Conservation (phyloP, 1,140 invertebrate species). For the Streblospio benedicti region DNA sequence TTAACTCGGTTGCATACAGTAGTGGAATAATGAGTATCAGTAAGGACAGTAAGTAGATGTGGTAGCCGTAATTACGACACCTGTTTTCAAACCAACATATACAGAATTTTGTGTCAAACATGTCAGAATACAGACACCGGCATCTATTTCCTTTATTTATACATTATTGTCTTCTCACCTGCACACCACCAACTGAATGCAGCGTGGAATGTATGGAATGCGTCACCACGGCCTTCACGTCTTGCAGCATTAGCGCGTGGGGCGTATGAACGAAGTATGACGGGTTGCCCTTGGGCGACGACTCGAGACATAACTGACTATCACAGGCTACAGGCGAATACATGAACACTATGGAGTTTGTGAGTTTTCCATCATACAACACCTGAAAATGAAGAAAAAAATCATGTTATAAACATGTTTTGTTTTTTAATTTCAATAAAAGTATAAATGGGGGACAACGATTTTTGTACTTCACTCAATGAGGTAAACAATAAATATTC, state of each 20-base stretch:
- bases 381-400: constrained; percentile 58
- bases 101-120: no score
- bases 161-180: constrained; percentile 55
- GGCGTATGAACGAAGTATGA: constrained; percentile 98
- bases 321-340: constrained; percentile 97
- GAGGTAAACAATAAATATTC: no score
- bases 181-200: constrained; percentile 97
- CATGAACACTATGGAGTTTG: constrained; percentile 94
- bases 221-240: constrained; percentile 97
- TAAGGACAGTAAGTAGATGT: no score
- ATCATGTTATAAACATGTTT: background rate
- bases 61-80: no score
- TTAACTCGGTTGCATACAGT: no score
- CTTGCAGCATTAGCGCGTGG: constrained; percentile 95
- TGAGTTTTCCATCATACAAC: constrained; percentile 95
- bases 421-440: no score
- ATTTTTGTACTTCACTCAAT: no score
- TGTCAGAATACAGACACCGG: no score
- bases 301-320: constrained; percentile 91
- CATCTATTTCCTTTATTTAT: no score
- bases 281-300: constrained; percentile 87
- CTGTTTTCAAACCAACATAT: no score
- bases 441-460: no score
- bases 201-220: constrained; percentile 97
- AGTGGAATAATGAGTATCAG: no score